Base-by-base conservation (phyloP, 2,888 invertebrate species). In the Aquatica leii region DNA sequence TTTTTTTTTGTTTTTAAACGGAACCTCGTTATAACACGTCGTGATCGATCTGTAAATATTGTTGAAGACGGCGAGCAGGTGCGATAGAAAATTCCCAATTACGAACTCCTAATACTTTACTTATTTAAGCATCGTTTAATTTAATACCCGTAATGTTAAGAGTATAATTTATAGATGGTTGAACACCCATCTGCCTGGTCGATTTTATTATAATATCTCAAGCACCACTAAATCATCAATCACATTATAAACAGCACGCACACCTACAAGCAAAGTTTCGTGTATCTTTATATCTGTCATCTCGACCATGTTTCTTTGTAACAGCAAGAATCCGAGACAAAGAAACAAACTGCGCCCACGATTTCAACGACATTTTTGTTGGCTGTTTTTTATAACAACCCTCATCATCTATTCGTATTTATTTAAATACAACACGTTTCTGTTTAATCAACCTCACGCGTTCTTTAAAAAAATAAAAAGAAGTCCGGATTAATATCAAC, bases 321-420 rank as follows among this genome's bases (percentile, higher is more conserved):
- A 20, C 24, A 24, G 24, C 24, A 14, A 51, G 41, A 34, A 43
- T 6, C 20, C 34, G 12, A 59, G 37, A 59, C 59, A 59, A 59
- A 52, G 52, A 59, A 59, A 56, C 49, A 48, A 51, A 52, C 59
- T 53, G 43, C 53, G 59, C 59, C 59, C 59, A 59, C 59, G 59
- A 59, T 20, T 53, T 18, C 15, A 51, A 50, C 17, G 53, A 48
- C 53, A 59, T 59, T 59, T 59, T 51, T 58, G 51, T 58, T 58
- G 41, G n/a, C 21, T 49, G 4, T 20, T 48, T 43, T 57, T 58
- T 57, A 35, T 20, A 37, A 15, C 49, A 48, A 58, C 51, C 58
- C 41, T 24, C 49, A 14, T 15, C 55, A 17, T 55, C 48, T 17
- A 55, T 18, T 34, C n/a, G 14, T 54, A 24, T 43, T 41, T 41